These are phyloP conservation scores for Clarias pachynema DNA, from an alignment of 2,797 vertebrate species.

Conservation along the genomic window DNA sequence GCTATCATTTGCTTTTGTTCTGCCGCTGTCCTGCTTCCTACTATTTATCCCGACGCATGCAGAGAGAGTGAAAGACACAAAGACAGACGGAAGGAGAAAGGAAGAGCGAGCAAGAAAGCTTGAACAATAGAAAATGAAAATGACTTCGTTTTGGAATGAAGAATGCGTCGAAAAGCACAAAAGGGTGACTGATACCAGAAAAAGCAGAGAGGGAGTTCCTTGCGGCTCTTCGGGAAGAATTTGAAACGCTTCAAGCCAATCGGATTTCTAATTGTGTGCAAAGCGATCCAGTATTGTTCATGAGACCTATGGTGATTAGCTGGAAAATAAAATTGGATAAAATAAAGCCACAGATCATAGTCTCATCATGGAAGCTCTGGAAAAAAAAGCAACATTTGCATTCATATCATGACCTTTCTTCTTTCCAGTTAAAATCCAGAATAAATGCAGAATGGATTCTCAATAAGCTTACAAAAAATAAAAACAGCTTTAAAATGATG, in stretches of 20 bases:
- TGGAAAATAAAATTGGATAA: neutral
- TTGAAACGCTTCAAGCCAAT: neutral
- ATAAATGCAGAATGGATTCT: neutral
- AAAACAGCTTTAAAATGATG: neutral
- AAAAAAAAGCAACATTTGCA: neutral
- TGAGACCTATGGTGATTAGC: neutral
- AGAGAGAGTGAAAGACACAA: neutral
- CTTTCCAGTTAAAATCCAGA: neutral
- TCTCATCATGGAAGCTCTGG: neutral
- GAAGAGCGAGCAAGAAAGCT: neutral
- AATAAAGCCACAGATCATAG: neutral
- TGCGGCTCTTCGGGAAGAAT: neutral
- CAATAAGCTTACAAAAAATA: neutral
- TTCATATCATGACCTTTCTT: neutral
- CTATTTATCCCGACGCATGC: slow-evolving; percentile 21
- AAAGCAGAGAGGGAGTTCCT: neutral
- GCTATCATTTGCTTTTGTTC: slow-evolving; percentile 29
- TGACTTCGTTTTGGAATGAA: neutral
- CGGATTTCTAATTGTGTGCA: neutral
- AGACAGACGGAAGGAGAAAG: neutral
- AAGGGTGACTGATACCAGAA: neutral
- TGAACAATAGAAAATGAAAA: slow-evolving; percentile 17
- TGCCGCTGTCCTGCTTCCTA: slow-evolving; percentile 10
- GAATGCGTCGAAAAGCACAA: neutral
- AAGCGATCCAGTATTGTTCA: neutral